Conservation (phyloP, 2,113 vertebrate species). For the Struthio camelus region DNA sequence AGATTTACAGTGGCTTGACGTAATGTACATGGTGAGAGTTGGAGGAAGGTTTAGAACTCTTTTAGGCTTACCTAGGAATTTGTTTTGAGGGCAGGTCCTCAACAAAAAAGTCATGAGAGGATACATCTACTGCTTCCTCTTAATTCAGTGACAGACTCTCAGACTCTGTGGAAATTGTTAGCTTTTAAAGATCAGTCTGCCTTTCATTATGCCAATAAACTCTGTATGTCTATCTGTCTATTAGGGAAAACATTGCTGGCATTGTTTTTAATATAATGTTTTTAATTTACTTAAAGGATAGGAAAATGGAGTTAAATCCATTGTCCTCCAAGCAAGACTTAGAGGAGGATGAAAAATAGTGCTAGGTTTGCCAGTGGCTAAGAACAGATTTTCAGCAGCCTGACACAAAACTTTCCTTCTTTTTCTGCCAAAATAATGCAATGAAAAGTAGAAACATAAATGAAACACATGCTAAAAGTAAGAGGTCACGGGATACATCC, state of each 20-base stretch:
- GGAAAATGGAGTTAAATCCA: constrained; percentile 50
- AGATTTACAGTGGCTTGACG: not conserved
- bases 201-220: constrained; percentile 57
- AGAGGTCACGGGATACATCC: not conserved
- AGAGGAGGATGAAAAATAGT: not conserved
- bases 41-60: not conserved
- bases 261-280: constrained; percentile 52
- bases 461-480: constrained; percentile 24
- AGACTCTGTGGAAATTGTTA: constrained; percentile 25
- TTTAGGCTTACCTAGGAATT: not conserved
- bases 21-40: not conserved
- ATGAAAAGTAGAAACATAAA: constrained; percentile 36
- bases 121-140: constrained; percentile 12
- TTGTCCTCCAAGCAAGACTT: constrained; percentile 28
- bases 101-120: not conserved
- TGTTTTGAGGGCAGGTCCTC: not conserved
- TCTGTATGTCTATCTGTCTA: constrained; percentile 27
- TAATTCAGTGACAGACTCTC: constrained; percentile 30
- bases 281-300: constrained; percentile 54
- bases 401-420: constrained; percentile 19
- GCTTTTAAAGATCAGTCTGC: constrained; percentile 43
- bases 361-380: constrained; percentile 20
- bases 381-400: constrained; percentile 15
- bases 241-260: constrained; percentile 56
- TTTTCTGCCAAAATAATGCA: constrained; percentile 46